phyloP scores from a whole-genome alignment of 2,113 vertebrate species.

The Setophaga kirtlandii region DNA sequence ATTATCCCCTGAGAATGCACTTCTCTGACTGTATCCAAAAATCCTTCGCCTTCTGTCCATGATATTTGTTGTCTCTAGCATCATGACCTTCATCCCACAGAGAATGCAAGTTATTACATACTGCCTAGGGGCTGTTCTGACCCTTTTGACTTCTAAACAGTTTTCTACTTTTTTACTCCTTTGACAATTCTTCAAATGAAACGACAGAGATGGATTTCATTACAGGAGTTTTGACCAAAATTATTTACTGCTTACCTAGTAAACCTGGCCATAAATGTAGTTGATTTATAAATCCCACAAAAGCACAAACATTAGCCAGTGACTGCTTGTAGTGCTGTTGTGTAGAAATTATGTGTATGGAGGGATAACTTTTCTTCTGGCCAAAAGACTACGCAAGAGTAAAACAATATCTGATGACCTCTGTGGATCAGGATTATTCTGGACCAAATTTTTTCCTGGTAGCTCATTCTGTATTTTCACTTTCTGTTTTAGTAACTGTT shows the following conservation, averaged over 20 bases:
- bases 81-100: background rate
- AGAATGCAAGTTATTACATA: background rate
- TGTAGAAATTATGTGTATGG: background rate
- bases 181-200: background rate
- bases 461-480: background rate
- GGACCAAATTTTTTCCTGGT: background rate
- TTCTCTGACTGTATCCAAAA: background rate
- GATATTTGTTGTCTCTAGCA: background rate
- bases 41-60: rapidly evolving
- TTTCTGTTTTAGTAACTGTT: background rate
- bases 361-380: background rate
- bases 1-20: background rate
- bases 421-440: background rate
- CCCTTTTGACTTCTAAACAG: background rate
- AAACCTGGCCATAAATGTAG: background rate
- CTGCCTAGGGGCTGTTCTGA: background rate
- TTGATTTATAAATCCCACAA: background rate
- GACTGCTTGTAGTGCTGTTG: background rate
- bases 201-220: background rate
- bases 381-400: background rate
- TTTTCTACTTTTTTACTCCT: background rate
- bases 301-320: background rate
- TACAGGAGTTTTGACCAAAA: background rate
- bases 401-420: background rate
- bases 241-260: background rate